Evolutionary conservation across 2,888 invertebrate genomes (phyloP), one percentile per base, ranked within the genome.

Genomic region (Nebria salina): DNA sequence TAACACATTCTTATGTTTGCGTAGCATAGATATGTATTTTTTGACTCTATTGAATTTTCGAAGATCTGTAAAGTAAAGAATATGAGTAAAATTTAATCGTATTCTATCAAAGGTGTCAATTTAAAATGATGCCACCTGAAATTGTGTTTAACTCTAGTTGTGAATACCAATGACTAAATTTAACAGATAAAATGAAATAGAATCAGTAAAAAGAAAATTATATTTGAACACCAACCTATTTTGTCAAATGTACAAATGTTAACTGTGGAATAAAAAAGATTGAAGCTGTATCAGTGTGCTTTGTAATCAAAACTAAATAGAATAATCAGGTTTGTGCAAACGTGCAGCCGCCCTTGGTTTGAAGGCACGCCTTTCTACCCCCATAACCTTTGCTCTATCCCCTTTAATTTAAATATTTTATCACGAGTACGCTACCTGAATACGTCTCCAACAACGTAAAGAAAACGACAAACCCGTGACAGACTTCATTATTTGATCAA

Each of bases 341-440:
- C 54, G 54, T 54, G 54, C 54, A 11, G 54, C 7, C 54, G 54
- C 54, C 54, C 54, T 54, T 54, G 54, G 54, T 54, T 54, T 54
- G 0, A 54, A 54, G 54, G 54, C 54, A 54, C 13, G 54, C 54
- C 13, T 13, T 54, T 8, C 54, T 8, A 11, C 8, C 54, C 54
- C 54, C 54, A 54, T 54, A 54, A 78, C 78, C 77, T 77, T 64
- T 72, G 77, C 77, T 78, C 78, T 25, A 78, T 78, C 78, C 78
- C 78, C 78, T 78, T 78, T 78, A 78, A 78, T 78, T 78, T 78
- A 78, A 78, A 78, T 78, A 78, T 78, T 78, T 78, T 78, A 78
- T 74, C 78, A 72, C 74, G 54, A 15, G 78, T 78, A 78, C 78
- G 78, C 74, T 73, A 78, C 78, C 78, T 78, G 78, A 78, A 78